Evolutionary conservation across 2,888 invertebrate genomes (phyloP), one percentile per base, ranked within the genome.

Genomic region (Drosophila nr. medialis): DNA sequence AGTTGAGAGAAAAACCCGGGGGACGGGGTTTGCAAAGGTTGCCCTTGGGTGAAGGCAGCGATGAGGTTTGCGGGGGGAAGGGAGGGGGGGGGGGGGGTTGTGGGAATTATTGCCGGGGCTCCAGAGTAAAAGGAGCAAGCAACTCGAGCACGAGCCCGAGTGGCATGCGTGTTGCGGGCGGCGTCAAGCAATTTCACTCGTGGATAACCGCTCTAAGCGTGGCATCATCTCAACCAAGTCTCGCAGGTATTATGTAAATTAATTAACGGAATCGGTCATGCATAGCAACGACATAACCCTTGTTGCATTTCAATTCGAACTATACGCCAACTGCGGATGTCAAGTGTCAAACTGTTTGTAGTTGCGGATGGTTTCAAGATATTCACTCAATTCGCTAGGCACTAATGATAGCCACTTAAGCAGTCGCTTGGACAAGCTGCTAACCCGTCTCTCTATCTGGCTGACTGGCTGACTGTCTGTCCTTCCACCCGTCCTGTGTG

Each of bases 231-330:
- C 32, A 40, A 48, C 60, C 58, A 72, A 53, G 64, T 76, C 78
- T 75, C 78, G 7, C 80, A 89, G 85, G 87, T 86, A 88, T 86
- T 82, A 86, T 90, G 77, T 80, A 84, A 88, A 90, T 88, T 88
- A 88, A 90, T 88, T 88, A 90, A 75, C 74, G 45, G 56, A 53
- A 13, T 40, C 53, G 38, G 10, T 49, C 76, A 63, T 64, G 64
- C 72, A 71, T 45, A 4, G 45, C 62, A 51, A 36, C 21, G 54
- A 24, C 63, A 63, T 49, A 60, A 63, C 56, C 63, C 69, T 51
- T 45, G 45, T 80, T 76, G 78, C 72, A 76, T 78, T 55, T 69
- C 51, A 78, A 78, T 75, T 59, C 63, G 21, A 59, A 45, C 42
- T 51, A 54, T 40, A 38, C 21, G 21, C 32, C 45, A 60, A 21